A percentile compares a stretch with the other conserved stretches of the same genome.
phyloP scores from a whole-genome alignment of 92 coral and sea anemone genomes.

The Heliopora coerulea region DNA sequence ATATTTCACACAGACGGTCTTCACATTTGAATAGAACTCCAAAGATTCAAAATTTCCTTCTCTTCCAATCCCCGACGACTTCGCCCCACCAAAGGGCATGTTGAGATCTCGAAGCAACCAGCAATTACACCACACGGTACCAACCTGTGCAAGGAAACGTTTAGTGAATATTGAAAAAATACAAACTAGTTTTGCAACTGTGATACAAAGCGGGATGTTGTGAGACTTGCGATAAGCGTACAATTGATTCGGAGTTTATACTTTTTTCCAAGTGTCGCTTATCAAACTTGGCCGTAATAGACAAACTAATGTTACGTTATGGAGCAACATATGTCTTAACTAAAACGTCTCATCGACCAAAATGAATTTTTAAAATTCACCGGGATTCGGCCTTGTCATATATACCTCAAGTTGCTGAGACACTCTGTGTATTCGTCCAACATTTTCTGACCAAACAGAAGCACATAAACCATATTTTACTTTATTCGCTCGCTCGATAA shows the following conservation, averaged over 20 bases:
- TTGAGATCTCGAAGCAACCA: conserved; percentile 79
- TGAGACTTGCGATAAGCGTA: too few relatives aligned
- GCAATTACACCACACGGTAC: conserved; percentile 83
- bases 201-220: too few relatives aligned
- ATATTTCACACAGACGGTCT: conserved; percentile 65
- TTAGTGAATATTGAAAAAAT: not conserved
- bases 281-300: too few relatives aligned
- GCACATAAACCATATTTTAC: conserved; percentile 77
- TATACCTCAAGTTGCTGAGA: conserved; percentile 70
- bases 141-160: conserved; percentile 50
- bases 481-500: conserved; percentile 72
- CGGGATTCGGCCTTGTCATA: too few relatives aligned
- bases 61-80: conserved; percentile 69
- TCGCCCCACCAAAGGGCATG: conserved; percentile 78
- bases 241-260: too few relatives aligned
- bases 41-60: conserved; percentile 66
- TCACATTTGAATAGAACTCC: conserved; percentile 65
- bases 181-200: too few relatives aligned
- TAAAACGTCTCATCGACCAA: too few relatives aligned
- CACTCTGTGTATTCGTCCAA: conserved; percentile 73
- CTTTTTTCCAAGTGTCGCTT: too few relatives aligned
- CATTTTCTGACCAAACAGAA: conserved; percentile 69
- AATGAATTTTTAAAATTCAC: too few relatives aligned
- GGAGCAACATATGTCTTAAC: too few relatives aligned
- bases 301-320: too few relatives aligned